Percentiles rank a stretch among this genome's conserved stretches.
Conservation (phyloP, 2,113 vertebrate species). For the Pluvianellus socialis region DNA sequence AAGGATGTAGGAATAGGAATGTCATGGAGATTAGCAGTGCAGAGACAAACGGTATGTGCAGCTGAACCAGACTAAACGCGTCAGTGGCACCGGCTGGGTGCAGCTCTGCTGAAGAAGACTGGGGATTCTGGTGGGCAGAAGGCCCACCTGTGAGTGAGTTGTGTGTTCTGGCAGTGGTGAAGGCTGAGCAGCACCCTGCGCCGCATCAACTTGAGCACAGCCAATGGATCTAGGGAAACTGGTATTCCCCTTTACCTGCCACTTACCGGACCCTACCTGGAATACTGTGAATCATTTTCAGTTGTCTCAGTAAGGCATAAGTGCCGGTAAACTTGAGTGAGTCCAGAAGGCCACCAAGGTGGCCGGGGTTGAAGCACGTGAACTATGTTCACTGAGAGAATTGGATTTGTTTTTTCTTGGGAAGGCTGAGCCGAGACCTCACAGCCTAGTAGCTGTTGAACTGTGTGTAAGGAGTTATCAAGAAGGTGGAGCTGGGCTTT, state of each 20-base stretch:
- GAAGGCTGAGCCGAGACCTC: not conserved
- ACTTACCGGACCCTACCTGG: not conserved
- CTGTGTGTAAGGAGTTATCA: not conserved
- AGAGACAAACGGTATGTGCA: not conserved
- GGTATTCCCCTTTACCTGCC: not conserved
- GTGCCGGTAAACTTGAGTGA: not conserved
- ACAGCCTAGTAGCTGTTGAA: not conserved
- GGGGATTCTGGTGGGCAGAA: not conserved
- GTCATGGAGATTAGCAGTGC: not conserved
- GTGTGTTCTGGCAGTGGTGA: not conserved
- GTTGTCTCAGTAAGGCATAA: not conserved
- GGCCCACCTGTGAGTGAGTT: not conserved
- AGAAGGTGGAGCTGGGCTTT: not conserved
- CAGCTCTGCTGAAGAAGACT: not conserved
- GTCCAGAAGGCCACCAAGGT: not conserved
- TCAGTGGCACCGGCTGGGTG: not conserved
- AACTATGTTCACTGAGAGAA: not conserved
- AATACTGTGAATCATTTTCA: not conserved
- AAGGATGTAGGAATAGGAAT: not conserved
- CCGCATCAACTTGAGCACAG: not conserved
- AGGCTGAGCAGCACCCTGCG: not conserved
- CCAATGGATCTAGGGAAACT: not conserved
- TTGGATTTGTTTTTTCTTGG: rapidly evolving
- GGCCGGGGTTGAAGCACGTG: not conserved
- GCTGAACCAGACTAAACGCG: not conserved